Evolutionary conservation across 2,113 vertebrate genomes (phyloP), one percentile per base, ranked within the genome.

Genomic region (Psilopogon haemacephalus): DNA sequence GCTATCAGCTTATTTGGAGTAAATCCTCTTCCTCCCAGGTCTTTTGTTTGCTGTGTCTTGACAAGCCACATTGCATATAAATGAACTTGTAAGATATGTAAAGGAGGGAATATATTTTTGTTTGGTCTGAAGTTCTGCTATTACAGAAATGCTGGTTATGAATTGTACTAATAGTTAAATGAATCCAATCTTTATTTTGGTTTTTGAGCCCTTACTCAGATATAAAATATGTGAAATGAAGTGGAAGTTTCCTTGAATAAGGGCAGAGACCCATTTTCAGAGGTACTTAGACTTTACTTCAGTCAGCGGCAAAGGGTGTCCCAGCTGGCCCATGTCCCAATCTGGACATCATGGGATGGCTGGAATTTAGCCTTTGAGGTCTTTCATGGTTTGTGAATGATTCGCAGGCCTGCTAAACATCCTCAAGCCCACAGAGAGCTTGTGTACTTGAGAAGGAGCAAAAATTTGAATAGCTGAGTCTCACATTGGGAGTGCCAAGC

Each of bases 21-120:
- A 91, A 95, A 95, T 92, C 95, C 80, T 91, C 77, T 88, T 95
- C 65, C 75, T 91, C 48, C 58, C 46, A 65, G 38, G 35, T 79
- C 88, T 86, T 94, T 94, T 94, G 84, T 95, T 93, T 93, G 78
- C 69, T 15, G 9, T 44, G 64, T 84, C 60, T 89, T 92, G 75
- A 85, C 48, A 64, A 91, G 56, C 30, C 48, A 28, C 0, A 0
- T 21, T 85, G 82, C 79, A 91, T 89, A 83, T 48, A 87, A 92
- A 94, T 88, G 63, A 94, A 71, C n/a, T 77, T 14, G 17, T 90
- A 82, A 79, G 76, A 18, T 37, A 73, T 2, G 35, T 74, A 82
- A 74, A 88, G 48, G 81, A 94, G 56, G 46, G 80, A 55, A 59
- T 73, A 16, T 67, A 30, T 92, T 91, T 94, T 89, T 67, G 74